phyloP scores from a whole-genome alignment of 1,140 invertebrate species.

The Drosophila micromelanica region DNA sequence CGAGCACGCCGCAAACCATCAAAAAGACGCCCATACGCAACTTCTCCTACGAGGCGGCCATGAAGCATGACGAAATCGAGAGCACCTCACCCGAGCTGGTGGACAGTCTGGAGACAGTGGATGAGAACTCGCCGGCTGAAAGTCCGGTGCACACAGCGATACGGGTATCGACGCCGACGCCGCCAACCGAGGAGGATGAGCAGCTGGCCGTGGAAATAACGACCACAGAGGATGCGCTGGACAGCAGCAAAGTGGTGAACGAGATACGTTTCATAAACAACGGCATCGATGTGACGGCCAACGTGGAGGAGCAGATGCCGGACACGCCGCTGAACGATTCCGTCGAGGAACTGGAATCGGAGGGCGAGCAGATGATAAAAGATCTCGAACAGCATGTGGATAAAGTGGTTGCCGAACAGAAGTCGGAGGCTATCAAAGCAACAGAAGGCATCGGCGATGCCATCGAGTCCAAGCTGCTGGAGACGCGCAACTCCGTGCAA shows the following conservation, averaged over 20 bases:
- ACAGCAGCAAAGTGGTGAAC: constrained; percentile 74
- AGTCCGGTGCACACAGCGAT: constrained; percentile 28
- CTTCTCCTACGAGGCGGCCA: constrained; percentile 78
- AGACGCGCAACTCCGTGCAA: constrained; percentile 48
- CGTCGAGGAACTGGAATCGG: constrained; percentile 64
- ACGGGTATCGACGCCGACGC: constrained; percentile 61
- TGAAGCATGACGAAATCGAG: constrained; percentile 71
- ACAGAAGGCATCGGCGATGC: constrained; percentile 29
- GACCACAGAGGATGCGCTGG: constrained; percentile 67
- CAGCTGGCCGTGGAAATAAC: constrained; percentile 77
- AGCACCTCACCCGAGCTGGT: constrained; percentile 67
- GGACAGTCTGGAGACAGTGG: constrained; percentile 71
- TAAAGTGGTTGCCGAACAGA: constrained; percentile 36
- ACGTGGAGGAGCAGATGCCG: constrained; percentile 67
- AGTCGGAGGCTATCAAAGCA: constrained; percentile 21
- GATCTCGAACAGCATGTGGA: constrained; percentile 58
- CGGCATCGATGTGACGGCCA: constrained; percentile 80
- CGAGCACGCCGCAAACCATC: constrained; percentile 69
- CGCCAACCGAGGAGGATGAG: constrained; percentile 78
- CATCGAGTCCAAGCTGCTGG: constrained; percentile 44
- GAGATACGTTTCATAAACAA: constrained; percentile 83
- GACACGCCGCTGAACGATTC: constrained; percentile 57
- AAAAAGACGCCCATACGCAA: constrained; percentile 75
- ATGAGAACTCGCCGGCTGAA: constrained; percentile 52
- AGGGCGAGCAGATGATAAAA: constrained; percentile 57